A percentile compares a stretch with the other conserved stretches of the same genome.
Conservation (phyloP, 2,113 vertebrate species). For the Taxidea taxus region DNA sequence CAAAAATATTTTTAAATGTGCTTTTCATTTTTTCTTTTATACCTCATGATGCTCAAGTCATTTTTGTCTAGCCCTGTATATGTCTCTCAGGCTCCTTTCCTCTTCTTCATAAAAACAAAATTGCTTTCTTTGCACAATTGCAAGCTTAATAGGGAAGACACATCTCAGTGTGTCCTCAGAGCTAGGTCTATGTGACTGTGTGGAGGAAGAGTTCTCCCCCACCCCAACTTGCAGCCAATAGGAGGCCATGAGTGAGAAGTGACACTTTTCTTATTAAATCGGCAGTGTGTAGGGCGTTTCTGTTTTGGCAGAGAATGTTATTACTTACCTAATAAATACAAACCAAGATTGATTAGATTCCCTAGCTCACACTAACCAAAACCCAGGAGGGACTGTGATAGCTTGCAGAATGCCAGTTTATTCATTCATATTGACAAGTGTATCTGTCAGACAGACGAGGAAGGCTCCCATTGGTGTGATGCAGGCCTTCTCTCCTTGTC, state of each 20-base stretch:
- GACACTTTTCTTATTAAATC: neutral
- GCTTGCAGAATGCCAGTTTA: neutral
- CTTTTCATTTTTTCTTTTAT: neutral
- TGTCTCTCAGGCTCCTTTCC: neutral
- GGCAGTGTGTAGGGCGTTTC: neutral
- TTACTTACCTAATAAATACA: neutral
- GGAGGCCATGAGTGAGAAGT: neutral
- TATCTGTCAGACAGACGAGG: neutral
- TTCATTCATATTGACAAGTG: neutral
- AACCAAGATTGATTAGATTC: neutral
- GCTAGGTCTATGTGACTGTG: neutral
- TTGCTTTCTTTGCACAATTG: neutral
- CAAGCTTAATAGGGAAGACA: neutral
- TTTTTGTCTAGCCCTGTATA: neutral
- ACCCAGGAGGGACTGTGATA: neutral
- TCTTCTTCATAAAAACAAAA: neutral
- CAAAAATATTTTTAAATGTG: neutral
- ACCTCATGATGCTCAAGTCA: neutral
- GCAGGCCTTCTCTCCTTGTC: neutral
- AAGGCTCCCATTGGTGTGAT: neutral
- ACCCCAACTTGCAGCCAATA: too few relatives aligned
- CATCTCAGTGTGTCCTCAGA: neutral
- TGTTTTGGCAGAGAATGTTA: neutral
- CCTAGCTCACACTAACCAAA: neutral
- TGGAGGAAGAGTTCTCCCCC: neutral